Base-by-base conservation (phyloP, 1,140 invertebrate genomes). In the Ceratina japonica region DNA sequence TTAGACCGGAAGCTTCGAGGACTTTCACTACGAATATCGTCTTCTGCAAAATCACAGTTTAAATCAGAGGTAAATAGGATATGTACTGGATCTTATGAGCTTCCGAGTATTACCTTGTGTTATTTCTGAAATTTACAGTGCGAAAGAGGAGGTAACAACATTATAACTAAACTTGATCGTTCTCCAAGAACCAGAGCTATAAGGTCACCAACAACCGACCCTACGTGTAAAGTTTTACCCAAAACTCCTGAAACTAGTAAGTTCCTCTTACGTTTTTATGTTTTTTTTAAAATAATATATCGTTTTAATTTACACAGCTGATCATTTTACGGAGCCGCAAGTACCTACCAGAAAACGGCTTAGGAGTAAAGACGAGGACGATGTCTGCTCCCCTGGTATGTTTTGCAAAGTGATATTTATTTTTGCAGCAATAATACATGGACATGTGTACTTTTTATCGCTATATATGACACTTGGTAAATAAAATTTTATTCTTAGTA, bases 1-100 rank as follows among this genome's bases (percentile, higher is more conserved):
- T 82, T 96, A 18, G 92, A 94, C 58, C 94, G 94, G 81, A 97
- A 97, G 90, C 90, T 93, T 79, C 93, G 93, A 75, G 94, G 95
- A 27, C 90, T 92, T 54, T 89, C 92, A 52, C 82, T 94, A 51
- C 91, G 90, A 82, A 81, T 94, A 81, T 84, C 89, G 16, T 79
- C 87, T 44, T 81, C 86, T 13, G 76, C 85, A 18, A 91, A 83
- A 78, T 64, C 87, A 52, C 72, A 85, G 59, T 79, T 93, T 74
- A 89, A 78, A 70, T 75, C 86, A 71, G 86, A 80, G 66, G 68
- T 59, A 61, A 69, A 76, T 31, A 31, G 27, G 4, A 75, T 10
- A 59, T 24, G 58, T 20, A 15, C 13, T 54, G 12, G 1, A 54
- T 15, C 58, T 58, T 12, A 59, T 13, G 59, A 52, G 22, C 66